Evolutionary conservation across 2,797 vertebrate species (phyloP).

Genomic region (Danio tinwini): DNA sequence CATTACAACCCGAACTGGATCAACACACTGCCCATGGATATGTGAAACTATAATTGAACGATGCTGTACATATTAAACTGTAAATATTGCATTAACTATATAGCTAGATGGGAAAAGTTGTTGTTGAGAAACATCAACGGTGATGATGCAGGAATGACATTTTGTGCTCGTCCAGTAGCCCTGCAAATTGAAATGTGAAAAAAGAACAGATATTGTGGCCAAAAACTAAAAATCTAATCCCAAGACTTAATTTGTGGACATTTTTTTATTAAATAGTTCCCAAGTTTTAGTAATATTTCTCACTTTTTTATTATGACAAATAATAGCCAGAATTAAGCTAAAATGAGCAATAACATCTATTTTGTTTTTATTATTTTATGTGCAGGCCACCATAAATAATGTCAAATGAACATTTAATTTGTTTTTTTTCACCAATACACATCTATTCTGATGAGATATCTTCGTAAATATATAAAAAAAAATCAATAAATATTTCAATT

Average conservation of each 20-base stretch:
- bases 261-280: not conserved
- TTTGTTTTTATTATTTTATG: too few relatives aligned
- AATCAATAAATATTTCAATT: too few relatives aligned
- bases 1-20: constrained; percentile 52
- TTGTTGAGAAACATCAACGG: not conserved
- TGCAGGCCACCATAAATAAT: not conserved
- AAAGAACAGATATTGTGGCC: not conserved
- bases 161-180: constrained; percentile 4
- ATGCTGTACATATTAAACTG: not conserved
- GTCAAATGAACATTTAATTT: not conserved
- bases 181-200: not conserved
- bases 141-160: not conserved
- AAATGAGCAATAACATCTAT: not conserved
- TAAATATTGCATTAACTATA: not conserved
- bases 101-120: not conserved
- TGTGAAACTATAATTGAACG: constrained; percentile 30
- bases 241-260: not conserved
- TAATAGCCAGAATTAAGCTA: not conserved
- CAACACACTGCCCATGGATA: constrained; percentile 53
- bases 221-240: not conserved
- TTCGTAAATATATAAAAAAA: too few relatives aligned
- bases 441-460: not conserved
- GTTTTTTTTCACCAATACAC: not conserved
- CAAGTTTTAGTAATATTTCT: not conserved
- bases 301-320: not conserved